Conservation (phyloP, 2,888 invertebrate genomes). For the Gymnosoma rotundatum region DNA sequence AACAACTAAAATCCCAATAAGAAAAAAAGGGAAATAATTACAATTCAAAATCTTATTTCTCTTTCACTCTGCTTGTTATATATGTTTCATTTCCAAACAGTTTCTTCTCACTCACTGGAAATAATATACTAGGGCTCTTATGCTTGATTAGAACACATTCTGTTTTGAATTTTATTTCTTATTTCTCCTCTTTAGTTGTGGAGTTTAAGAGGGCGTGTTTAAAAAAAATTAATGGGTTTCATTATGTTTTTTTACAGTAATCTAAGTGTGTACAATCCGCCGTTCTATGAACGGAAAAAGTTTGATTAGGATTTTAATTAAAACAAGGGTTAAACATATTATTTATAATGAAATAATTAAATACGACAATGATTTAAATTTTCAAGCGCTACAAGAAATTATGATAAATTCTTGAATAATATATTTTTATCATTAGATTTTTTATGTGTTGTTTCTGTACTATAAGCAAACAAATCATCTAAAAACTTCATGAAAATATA, state of each 20-base stretch:
- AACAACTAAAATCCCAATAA: constrained; percentile 20
- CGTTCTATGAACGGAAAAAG: background rate
- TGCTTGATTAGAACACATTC: constrained; percentile 25
- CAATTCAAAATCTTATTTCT: background rate
- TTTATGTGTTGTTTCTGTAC: too few relatives aligned
- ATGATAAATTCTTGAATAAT: too few relatives aligned
- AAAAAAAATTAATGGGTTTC: background rate
- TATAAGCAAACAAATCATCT: too few relatives aligned
- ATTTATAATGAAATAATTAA: too few relatives aligned
- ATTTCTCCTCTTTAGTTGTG: constrained; percentile 3
- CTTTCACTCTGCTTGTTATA: background rate
- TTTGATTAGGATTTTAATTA: too few relatives aligned
- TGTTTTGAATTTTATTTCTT: background rate
- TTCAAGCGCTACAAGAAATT: too few relatives aligned
- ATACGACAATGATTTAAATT: too few relatives aligned
- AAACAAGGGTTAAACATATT: too few relatives aligned
- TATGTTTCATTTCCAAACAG: constrained; percentile 57
- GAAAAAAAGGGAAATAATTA: constrained; percentile 29
- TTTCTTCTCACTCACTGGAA: constrained; percentile 60
- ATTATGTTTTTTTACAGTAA: background rate
- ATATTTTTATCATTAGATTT: too few relatives aligned
- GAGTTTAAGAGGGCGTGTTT: constrained; percentile 34
- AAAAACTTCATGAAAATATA: too few relatives aligned
- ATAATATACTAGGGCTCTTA: background rate
- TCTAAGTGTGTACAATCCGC: constrained; percentile 20